Evolutionary conservation across 2,113 vertebrate genomes (phyloP), one percentile per base, ranked within the genome.

Genomic region (Gracilinanus agilis): DNA sequence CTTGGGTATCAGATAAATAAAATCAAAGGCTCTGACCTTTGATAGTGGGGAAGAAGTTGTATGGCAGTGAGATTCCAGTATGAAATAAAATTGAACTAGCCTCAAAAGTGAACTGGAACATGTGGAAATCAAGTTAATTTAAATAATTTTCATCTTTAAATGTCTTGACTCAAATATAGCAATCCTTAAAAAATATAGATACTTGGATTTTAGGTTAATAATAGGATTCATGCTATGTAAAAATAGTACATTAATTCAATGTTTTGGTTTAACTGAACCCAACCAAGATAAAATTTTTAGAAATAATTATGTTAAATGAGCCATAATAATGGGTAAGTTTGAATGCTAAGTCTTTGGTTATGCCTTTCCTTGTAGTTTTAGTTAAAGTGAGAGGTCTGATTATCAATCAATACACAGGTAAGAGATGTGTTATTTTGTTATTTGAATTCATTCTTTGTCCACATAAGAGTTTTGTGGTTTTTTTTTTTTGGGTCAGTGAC

Each of bases 251-350:
- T 10, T 24, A 44, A 27, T 94, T 53, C 25, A 91, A 58, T 2
- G 58, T 91, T 94, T 54, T 29, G 40, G 6, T 54, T 90, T 96
- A 92, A 61, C 55, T 16, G 90, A 96, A 93, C 75, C 91, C 0
- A 88, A 53, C 88, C 91, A 55, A 96, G 95, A 93, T 53, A 6
- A 92, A 53, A 94, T 55, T 94, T 83, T 83, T 83, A 40, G 67
- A 40, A 83, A 83, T 75, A n/a, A 75, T 75, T 75, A 19, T 40
- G 19, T 83, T 21, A 83, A 40, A 83, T 83, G 67, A 83, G 67
- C 16, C 34, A 40, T n/a, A 25, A 40, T 83, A 40, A 40, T 40
- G 67, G 67, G 67, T 83, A 83, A 55, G 34, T 2, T 9, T 83
- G 53, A 88, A 34, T 56, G 16, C 2, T 34, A 19, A 49, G 67